Conservation (phyloP, 2,888 invertebrate species). For the Pachydiplax longipennis region DNA sequence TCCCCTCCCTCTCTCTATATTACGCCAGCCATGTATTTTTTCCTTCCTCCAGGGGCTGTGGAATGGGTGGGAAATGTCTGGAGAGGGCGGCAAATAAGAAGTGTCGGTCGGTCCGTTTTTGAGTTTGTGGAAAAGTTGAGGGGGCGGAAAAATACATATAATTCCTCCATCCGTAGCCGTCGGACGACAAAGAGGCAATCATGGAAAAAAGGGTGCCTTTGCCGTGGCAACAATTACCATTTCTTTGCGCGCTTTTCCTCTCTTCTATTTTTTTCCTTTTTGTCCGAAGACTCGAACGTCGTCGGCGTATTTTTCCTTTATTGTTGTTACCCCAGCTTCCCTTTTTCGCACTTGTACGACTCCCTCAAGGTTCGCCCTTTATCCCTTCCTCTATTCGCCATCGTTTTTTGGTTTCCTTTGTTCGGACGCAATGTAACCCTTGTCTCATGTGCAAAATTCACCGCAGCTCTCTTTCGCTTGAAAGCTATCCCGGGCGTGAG, state of each 20-base stretch:
- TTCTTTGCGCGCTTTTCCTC: background rate
- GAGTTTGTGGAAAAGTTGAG: background rate
- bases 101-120: background rate
- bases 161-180: background rate
- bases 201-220: background rate
- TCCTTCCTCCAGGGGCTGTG: background rate
- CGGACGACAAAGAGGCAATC: background rate
- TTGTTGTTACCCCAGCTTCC: background rate
- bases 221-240: background rate
- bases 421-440: background rate
- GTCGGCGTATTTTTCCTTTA: background rate
- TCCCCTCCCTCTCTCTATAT: background rate
- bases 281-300: background rate
- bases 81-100: background rate
- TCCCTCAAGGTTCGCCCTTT: background rate
- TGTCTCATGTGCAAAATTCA: conserved; percentile 14
- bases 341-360: background rate
- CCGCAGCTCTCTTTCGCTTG: background rate
- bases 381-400: background rate
- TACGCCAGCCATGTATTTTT: background rate
- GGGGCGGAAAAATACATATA: background rate
- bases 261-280: background rate
- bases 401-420: background rate
- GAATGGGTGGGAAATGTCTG: background rate
- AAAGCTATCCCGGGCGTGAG: background rate